Percentiles rank a stretch among this genome's conserved stretches.
These are phyloP conservation scores for Sipha maydis DNA, from an alignment of 2,888 invertebrate species.

Conservation along the genomic window DNA sequence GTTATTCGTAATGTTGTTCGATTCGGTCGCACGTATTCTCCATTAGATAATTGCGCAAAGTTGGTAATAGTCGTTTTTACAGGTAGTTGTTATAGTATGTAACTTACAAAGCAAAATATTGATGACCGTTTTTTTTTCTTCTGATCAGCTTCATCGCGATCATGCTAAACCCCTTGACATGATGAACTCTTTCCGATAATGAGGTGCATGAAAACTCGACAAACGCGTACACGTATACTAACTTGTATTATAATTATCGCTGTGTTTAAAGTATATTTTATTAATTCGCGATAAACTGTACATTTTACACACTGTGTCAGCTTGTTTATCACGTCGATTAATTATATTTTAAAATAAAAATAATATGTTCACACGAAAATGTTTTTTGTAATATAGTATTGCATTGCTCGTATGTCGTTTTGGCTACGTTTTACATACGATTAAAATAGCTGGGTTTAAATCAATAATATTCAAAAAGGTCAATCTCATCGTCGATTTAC, in stretches of 20 bases:
- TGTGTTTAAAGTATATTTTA: not conserved
- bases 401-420: too few relatives aligned
- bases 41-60: not conserved
- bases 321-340: not conserved
- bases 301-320: not conserved
- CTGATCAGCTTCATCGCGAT: not conserved
- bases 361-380: too few relatives aligned
- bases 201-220: not conserved
- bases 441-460: too few relatives aligned
- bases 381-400: too few relatives aligned
- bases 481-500: too few relatives aligned
- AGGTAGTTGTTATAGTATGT: not conserved
- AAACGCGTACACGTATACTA: not conserved
- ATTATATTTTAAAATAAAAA: too few relatives aligned
- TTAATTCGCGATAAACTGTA: too few relatives aligned
- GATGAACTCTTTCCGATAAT: constrained; percentile 13
- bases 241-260: not conserved
- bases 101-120: not conserved
- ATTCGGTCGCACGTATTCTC: not conserved
- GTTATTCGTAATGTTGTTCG: not conserved
- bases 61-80: not conserved
- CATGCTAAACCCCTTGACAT: not conserved
- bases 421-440: too few relatives aligned
- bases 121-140: constrained; percentile 17
- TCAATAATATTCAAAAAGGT: too few relatives aligned